These are phyloP conservation scores for Dreissena polymorpha DNA, from an alignment of 1,140 invertebrate genomes.

Conservation along the genomic window DNA sequence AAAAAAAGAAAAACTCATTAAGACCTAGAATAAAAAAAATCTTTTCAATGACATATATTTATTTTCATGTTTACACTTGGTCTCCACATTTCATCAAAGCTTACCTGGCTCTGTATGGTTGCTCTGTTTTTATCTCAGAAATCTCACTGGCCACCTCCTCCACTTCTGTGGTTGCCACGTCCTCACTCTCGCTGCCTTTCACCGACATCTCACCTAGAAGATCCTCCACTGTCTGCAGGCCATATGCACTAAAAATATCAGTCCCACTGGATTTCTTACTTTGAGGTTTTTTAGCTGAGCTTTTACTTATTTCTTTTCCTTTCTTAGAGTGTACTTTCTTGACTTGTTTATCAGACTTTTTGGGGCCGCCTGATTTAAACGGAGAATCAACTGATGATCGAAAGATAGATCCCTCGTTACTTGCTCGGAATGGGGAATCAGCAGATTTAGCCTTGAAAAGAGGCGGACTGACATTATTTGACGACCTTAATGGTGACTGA, in stretches of 20 bases:
- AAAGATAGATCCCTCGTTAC: slow-evolving; percentile 31
- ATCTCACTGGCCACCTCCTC: slow-evolving; percentile 38
- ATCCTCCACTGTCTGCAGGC: slow-evolving; percentile 65
- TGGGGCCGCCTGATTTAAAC: slow-evolving; percentile 13
- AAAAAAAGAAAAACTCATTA: too few relatives aligned
- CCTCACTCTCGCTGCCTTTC: slow-evolving; percentile 38
- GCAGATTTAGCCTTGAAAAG: slow-evolving; percentile 16
- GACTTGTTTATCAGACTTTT: neutral
- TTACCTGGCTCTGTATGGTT: neutral
- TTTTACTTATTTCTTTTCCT: slow-evolving; percentile 12
- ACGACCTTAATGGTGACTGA: slow-evolving; percentile 37
- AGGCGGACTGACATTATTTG: slow-evolving; percentile 24
- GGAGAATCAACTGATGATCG: slow-evolving; percentile 17
- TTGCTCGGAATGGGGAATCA: slow-evolving; percentile 46
- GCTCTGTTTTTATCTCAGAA: slow-evolving; percentile 50
- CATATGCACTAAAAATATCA: slow-evolving; percentile 61
- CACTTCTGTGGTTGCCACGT: slow-evolving; percentile 45
- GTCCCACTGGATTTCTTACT: slow-evolving; percentile 29
- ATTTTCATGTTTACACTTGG: slow-evolving; percentile 17
- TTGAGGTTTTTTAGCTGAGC: slow-evolving; percentile 15
- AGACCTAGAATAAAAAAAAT: too few relatives aligned
- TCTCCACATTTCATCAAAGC: too few relatives aligned
- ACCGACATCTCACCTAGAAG: slow-evolving; percentile 48
- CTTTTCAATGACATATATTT: too few relatives aligned
- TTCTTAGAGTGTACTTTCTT: neutral